These are phyloP conservation scores for Poecilia latipinna DNA, from an alignment of 2,113 vertebrate genomes.

Conservation along the genomic window DNA sequence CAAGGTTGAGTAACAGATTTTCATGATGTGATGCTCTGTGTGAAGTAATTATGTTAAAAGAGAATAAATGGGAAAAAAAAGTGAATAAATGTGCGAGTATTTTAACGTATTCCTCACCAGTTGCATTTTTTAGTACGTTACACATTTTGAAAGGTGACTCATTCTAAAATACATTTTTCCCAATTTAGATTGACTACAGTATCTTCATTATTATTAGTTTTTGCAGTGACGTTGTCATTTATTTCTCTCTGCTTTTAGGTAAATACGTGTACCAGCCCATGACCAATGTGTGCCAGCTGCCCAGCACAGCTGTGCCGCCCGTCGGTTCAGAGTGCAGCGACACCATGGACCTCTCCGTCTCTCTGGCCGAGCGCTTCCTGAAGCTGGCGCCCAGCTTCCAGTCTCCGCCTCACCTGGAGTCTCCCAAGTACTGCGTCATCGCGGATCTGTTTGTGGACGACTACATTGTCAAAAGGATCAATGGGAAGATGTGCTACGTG, in stretches of 20 bases:
- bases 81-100: neutral
- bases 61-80: neutral
- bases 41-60: neutral
- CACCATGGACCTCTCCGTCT: constrained; percentile 91
- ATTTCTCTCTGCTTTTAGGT: constrained; percentile 76
- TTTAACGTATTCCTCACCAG: neutral
- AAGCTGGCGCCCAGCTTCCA: constrained; percentile 91
- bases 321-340: constrained; percentile 80
- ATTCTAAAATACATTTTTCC: neutral
- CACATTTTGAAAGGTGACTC: neutral
- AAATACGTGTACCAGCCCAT: constrained; percentile 98
- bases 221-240: neutral
- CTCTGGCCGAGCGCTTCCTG: constrained; percentile 91
- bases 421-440: constrained; percentile 93
- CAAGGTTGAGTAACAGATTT: neutral
- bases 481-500: constrained; percentile 98
- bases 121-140: neutral
- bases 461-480: constrained; percentile 96
- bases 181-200: neutral
- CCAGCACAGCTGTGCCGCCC: constrained; percentile 89
- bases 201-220: neutral
- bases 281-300: constrained; percentile 94
- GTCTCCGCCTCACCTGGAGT: constrained; percentile 88
- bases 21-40: neutral
- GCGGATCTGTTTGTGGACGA: constrained; percentile 95